Evolutionary conservation across 2,888 invertebrate species (phyloP), one percentile per base, ranked within the genome.

Genomic region (Acanthosepion lycidas): DNA sequence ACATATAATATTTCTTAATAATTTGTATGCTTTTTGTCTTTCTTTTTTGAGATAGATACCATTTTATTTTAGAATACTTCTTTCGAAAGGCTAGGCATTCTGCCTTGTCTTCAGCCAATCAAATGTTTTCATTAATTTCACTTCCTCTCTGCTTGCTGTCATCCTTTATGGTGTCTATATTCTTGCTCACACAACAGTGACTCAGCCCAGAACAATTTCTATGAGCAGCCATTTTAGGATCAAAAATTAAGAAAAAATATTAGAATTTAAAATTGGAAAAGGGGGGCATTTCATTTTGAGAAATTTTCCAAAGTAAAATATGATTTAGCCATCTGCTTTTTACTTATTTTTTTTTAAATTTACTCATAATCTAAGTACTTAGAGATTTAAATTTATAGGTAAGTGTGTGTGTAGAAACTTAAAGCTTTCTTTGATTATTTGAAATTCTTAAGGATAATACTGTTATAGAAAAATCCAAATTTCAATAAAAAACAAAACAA

Each of bases 81-180:
- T 78, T 78, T 78, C 2, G 2, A 2, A 78, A 78, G 33, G 18
- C 15, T 78, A n/a, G 12, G 12, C n/a, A 15, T 33, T 78, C n/a
- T 78, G 78, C 78, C 78, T 78, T 9, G 78, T 78, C 78, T n/a
- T 78, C 78, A 78, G n/a, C n/a, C n/a, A 78, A 78, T 78, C n/a
- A 78, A 78, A 78, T 15, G 0, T 23, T 23, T 59, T 59, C 26
- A 59, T 59, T 59, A 59, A n/a, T 78, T 78, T n/a, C n/a, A 78
- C 78, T 28, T 78, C 28, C 2, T 9, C 15, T 78, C 78, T 78
- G 78, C 78, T 78, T n/a, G n/a, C 8, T n/a, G 15, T 78, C n/a
- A 78, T 78, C 33, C 78, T 78, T n/a, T 33, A n/a, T n/a, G 12
- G 0, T n/a, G 12, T n/a, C 78, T 78, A 15, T n/a, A 78, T 78